A percentile compares a stretch with the other conserved stretches of the same genome.
phyloP scores from a whole-genome alignment of 1,140 invertebrate genomes.

The Calliopsis andreniformis region DNA sequence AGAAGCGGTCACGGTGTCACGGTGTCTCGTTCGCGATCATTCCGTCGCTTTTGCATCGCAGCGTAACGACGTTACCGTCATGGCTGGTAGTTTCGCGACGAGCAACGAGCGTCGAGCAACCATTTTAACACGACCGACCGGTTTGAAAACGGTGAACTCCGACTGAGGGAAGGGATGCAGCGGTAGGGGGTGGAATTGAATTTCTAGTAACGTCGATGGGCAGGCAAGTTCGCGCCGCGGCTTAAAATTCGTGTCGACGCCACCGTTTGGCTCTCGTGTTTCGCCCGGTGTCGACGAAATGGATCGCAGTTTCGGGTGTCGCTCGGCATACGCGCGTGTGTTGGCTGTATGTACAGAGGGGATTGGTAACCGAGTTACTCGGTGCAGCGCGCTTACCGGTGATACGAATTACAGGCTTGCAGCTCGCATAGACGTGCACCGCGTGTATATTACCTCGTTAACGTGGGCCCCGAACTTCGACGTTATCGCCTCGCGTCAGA shows the following conservation, averaged over 20 bases:
- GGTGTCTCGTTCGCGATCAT: neutral
- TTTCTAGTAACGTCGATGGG: conserved; percentile 4
- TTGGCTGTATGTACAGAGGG: conserved; percentile 25
- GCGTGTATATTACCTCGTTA: conserved; percentile 66
- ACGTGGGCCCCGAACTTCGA: conserved; percentile 45
- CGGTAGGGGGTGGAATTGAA: neutral
- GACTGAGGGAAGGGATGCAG: too few relatives aligned
- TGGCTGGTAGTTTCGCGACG: neutral
- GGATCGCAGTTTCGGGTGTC: conserved; percentile 37
- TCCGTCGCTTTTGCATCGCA: neutral
- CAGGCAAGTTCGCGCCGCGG: neutral
- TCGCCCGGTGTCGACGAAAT: conserved; percentile 36
- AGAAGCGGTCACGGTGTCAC: neutral
- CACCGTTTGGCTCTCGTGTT: neutral
- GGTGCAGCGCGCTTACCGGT: conserved; percentile 47
- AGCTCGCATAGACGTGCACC: conserved; percentile 55
- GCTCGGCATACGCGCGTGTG: neutral
- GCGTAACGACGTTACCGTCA: neutral
- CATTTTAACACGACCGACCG: neutral
- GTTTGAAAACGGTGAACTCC: neutral
- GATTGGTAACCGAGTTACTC: conserved; percentile 59
- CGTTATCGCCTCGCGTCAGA: conserved; percentile 31
- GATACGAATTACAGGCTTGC: conserved; percentile 61
- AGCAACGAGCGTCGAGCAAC: neutral
- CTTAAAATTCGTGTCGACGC: conserved; percentile 30